Percentiles rank a stretch among this genome's conserved stretches.
phyloP scores from a whole-genome alignment of 2,797 vertebrate genomes.

The Danio jaintianensis region DNA sequence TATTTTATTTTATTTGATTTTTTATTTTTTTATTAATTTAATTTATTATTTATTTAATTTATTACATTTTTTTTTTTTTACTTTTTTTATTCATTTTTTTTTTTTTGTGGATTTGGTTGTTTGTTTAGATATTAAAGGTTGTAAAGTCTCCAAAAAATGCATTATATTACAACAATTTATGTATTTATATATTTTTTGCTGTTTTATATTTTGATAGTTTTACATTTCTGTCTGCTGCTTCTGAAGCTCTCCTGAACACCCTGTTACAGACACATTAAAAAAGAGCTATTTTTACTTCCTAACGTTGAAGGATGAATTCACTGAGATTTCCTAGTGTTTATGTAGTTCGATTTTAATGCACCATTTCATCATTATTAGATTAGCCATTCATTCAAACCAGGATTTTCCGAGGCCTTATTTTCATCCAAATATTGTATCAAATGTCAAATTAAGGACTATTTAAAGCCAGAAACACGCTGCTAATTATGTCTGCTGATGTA shows the following conservation, averaged over 20 bases:
- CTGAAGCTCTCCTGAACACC: not conserved
- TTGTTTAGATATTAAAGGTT: not conserved
- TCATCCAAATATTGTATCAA: conserved; percentile 60
- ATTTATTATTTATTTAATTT: too few relatives aligned
- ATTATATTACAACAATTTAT: not conserved
- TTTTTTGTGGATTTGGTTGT: too few relatives aligned
- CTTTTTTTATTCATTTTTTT: too few relatives aligned
- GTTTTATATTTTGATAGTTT: too few relatives aligned
- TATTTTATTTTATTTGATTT: too few relatives aligned
- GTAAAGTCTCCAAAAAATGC: not conserved
- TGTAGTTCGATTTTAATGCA: conserved; percentile 54
- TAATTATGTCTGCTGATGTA: conserved; percentile 62
- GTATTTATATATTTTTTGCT: not conserved
- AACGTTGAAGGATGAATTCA: conserved; percentile 45
- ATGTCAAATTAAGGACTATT: conserved; percentile 60
- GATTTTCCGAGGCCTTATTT: conserved; percentile 58
- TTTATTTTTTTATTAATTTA: too few relatives aligned
- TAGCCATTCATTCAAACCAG: conserved; percentile 58
- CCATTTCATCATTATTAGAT: conserved; percentile 60
- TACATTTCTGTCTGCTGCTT: not conserved
- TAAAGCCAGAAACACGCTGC: conserved; percentile 58
- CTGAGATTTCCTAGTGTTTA: conserved; percentile 58
- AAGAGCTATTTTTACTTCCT: conserved; percentile 12
- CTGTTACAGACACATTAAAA: conserved; percentile 21
- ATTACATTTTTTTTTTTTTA: too few relatives aligned